Conservation (phyloP, 2,888 invertebrate genomes). For the Eucera pruinosa region DNA sequence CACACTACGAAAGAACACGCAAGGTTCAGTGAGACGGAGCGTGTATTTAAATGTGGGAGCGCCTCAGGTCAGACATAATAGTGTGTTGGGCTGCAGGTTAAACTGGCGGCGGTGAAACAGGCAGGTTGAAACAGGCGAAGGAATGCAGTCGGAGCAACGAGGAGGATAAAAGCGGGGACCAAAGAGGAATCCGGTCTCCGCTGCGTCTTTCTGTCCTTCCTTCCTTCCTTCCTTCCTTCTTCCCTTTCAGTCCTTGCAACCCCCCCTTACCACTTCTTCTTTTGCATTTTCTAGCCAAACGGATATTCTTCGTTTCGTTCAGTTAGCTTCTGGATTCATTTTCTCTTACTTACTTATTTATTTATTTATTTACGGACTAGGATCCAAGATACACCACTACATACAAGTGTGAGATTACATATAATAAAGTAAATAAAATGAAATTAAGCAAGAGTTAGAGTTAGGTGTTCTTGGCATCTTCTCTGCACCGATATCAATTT, state of each 20-base stretch:
- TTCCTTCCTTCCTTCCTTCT: constrained; percentile 45
- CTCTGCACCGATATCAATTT: too few species aligned
- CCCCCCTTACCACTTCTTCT: not conserved
- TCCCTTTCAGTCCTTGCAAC: constrained; percentile 34
- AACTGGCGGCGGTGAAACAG: constrained; percentile 74
- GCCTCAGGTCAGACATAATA: constrained; percentile 80
- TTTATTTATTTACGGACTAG: too few species aligned
- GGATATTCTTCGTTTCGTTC: not conserved
- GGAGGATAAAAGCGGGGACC: constrained; percentile 49
- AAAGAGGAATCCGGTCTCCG: constrained; percentile 51
- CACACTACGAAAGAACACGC: constrained; percentile 1
- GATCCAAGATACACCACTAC: too few species aligned
- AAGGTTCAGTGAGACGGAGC: constrained; percentile 50
- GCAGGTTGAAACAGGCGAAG: constrained; percentile 78
- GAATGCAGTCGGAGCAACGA: constrained; percentile 77
- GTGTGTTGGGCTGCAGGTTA: constrained; percentile 80
- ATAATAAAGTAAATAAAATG: too few species aligned
- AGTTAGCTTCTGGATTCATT: not conserved
- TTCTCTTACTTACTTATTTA: too few species aligned
- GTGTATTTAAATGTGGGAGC: constrained; percentile 80
- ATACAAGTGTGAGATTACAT: too few species aligned
- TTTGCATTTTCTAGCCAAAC: constrained; percentile 32
- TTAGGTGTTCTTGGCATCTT: too few species aligned
- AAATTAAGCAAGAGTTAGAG: too few species aligned
- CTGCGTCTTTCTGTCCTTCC: constrained; percentile 40